Evolutionary conservation across 2,113 vertebrate species (phyloP), one percentile per base, ranked within the genome.

Genomic region (Vimba vimba): DNA sequence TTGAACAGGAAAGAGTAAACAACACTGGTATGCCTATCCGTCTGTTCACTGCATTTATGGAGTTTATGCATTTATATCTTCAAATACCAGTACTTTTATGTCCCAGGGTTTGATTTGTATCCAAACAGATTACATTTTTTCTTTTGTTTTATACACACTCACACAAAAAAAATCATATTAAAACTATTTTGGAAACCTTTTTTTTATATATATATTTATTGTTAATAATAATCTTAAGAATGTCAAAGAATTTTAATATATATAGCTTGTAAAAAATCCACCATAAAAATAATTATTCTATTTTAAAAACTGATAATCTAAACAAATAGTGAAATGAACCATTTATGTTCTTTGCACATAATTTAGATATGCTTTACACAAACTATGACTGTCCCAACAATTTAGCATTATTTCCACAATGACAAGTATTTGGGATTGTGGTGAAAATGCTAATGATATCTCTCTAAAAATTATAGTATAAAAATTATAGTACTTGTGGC

Each of bases 1-100:
- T 79, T 79, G 57, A 62, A 79, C 77, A 79, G 23, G 36, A 23
- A 78, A 79, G 13, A 79, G 7, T 79, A 79, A 39, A 60, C 55
- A 60, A 36, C 15, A 33, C 52, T 13, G 45, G 36, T 13, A 6
- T 73, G 19, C 36, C 33, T 12, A 43, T 39, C 68, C 33, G 4
- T 6, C 10, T 45, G 36, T 43, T 73, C 43, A 73, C 21, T 2
- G 36, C 36, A 68, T 43, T 21, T 71, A 43, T 71, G 68, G 17
- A 39, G 17, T 55, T 55, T 55, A 17, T 19, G 15, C 19, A 11
- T 69, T 39, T 19, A 52, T 17, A 6, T 71, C 19, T 39, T 71
- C 33, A 71, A 36, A 71, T 30, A 66, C 62, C 17, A 19, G 33
- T 71, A 71, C 36, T 23, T 36, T 71, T 23, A 23, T 12, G 17